Percentiles rank a stretch among this genome's conserved stretches.
These are phyloP conservation scores for Andinoacara biseriatus DNA, from an alignment of 2,113 vertebrate species.

Conservation along the genomic window DNA sequence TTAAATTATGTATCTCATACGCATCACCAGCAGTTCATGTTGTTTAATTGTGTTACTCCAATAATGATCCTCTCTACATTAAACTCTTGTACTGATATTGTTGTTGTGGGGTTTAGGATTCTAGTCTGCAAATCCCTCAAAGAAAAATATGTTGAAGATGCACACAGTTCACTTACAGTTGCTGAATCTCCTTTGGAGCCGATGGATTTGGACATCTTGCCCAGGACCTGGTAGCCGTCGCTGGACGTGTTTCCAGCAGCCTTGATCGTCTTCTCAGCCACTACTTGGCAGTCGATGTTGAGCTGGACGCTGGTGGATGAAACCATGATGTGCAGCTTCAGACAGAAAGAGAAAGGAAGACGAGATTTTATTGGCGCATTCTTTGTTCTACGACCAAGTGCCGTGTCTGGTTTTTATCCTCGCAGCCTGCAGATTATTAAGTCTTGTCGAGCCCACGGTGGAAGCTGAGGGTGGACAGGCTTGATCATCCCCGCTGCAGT, in stretches of 20 bases:
- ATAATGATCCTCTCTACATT: too few species aligned
- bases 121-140: too few species aligned
- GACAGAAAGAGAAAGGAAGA: constrained; percentile 6
- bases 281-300: constrained; percentile 93
- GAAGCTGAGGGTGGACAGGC: background rate
- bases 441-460: background rate
- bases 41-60: too few species aligned
- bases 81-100: too few species aligned
- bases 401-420: constrained; percentile 51
- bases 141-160: background rate
- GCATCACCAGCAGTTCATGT: too few species aligned
- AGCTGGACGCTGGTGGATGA: constrained; percentile 89
- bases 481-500: background rate
- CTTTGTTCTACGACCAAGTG: constrained; percentile 41
- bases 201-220: constrained; percentile 86
- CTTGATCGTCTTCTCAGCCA: constrained; percentile 88
- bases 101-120: background rate
- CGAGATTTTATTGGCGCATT: constrained; percentile 26
- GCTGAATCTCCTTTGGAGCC: constrained; percentile 88
- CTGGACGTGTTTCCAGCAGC: constrained; percentile 89
- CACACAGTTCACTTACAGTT: constrained; percentile 82
- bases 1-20: too few species aligned
- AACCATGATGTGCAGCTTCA: constrained; percentile 92
- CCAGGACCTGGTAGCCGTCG: constrained; percentile 95
- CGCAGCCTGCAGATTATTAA: constrained; percentile 46